Evolutionary conservation across 1,140 invertebrate species (phyloP).

Genomic region (Atta texana): DNA sequence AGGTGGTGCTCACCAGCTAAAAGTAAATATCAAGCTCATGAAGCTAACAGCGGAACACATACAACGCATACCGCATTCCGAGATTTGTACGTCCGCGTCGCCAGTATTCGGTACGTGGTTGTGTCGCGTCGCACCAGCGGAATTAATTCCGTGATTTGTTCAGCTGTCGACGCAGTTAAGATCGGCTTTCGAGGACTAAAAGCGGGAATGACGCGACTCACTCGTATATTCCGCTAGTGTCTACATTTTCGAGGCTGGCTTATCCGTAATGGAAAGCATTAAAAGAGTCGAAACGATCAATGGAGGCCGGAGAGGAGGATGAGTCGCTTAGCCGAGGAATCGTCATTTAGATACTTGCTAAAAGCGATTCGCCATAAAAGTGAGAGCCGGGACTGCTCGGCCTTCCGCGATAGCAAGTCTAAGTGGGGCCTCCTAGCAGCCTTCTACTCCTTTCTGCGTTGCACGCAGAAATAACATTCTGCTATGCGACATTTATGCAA

Average conservation of each 20-base stretch:
- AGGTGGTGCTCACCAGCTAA: constrained; percentile 28
- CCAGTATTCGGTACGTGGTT: constrained; percentile 41
- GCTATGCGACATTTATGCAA: constrained; percentile 61
- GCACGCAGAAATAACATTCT: constrained; percentile 54
- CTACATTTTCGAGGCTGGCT: constrained; percentile 72
- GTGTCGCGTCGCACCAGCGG: constrained; percentile 27
- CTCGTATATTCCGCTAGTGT: constrained; percentile 70
- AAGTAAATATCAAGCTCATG: constrained; percentile 56
- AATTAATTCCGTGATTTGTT: constrained; percentile 62
- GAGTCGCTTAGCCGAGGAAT: constrained; percentile 78
- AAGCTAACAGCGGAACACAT: constrained; percentile 29
- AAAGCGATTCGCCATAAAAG: constrained; percentile 85
- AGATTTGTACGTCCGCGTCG: constrained; percentile 41
- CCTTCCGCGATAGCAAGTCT: constrained; percentile 79
- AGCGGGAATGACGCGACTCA: constrained; percentile 42
- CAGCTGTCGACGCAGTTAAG: constrained; percentile 59
- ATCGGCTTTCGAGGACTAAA: constrained; percentile 55
- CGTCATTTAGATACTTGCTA: constrained; percentile 85
- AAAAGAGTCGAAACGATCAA: constrained; percentile 72
- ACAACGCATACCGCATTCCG: constrained; percentile 11
- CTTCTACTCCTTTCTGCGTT: neutral
- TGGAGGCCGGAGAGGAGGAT: neutral
- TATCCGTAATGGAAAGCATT: constrained; percentile 77
- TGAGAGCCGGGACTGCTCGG: constrained; percentile 71
- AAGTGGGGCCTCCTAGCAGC: constrained; percentile 68